A percentile compares a stretch with the other conserved stretches of the same genome.
phyloP scores from a whole-genome alignment of 1,140 invertebrate species.

The Drosophila subobscura region DNA sequence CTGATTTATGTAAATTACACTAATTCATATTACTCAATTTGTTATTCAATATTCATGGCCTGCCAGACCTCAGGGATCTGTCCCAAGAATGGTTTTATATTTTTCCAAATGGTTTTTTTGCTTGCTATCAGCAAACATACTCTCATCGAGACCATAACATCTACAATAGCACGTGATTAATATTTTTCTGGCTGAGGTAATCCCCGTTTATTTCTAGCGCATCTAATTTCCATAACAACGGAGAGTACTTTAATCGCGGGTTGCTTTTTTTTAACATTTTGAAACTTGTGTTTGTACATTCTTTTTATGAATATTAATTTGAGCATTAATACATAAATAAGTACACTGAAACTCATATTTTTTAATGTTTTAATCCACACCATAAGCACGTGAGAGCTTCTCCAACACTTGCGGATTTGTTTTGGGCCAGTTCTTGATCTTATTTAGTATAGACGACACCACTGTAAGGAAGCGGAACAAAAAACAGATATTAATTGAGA shows the following conservation, averaged over 20 bases:
- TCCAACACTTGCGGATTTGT: constrained; percentile 34
- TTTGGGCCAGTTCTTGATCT: constrained; percentile 49
- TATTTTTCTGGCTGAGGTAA: constrained; percentile 5
- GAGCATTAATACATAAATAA: constrained; percentile 39
- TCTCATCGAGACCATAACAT: neutral
- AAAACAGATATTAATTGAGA: constrained; percentile 9
- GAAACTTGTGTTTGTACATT: constrained; percentile 18
- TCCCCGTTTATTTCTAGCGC: constrained; percentile 13
- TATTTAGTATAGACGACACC: constrained; percentile 48
- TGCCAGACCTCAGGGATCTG: constrained; percentile 15
- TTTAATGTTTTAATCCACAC: constrained; percentile 7
- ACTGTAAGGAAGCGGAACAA: constrained; percentile 21
- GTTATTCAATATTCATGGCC: constrained; percentile 74
- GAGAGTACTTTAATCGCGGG: constrained; percentile 1
- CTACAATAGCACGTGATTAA: constrained; percentile 24
- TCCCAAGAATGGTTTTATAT: constrained; percentile 38
- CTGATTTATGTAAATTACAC: constrained; percentile 81
- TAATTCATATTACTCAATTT: constrained; percentile 80
- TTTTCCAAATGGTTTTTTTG: constrained; percentile 45
- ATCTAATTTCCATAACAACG: constrained; percentile 17
- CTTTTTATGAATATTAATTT: constrained; percentile 38
- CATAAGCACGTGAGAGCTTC: constrained; percentile 44
- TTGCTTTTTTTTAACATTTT: constrained; percentile 9
- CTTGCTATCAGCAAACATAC: neutral
- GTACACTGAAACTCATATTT: constrained; percentile 39